Percentiles rank a stretch among this genome's conserved stretches.
These are phyloP conservation scores for Zele albiditarsus DNA, from an alignment of 2,888 invertebrate species.

Conservation along the genomic window DNA sequence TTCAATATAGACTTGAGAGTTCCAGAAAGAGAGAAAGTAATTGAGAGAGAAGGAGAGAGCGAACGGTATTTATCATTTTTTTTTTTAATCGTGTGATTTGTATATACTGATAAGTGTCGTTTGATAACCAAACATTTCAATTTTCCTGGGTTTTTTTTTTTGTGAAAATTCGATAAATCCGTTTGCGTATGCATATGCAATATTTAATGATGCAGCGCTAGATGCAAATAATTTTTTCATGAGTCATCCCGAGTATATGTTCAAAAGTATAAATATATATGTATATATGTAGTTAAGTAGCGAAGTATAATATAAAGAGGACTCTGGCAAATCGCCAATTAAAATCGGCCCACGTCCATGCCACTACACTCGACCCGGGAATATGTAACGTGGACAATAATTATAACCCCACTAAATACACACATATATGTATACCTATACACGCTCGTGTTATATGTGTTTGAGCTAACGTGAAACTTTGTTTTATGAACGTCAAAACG, in stretches of 20 bases:
- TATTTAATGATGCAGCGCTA: not conserved
- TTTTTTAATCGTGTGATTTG: not conserved
- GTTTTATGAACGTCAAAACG: constrained; percentile 7
- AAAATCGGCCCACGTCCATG: constrained; percentile 55
- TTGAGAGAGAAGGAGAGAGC: constrained; percentile 16
- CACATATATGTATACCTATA: not conserved
- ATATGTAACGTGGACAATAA: constrained; percentile 51
- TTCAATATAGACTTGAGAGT: not conserved
- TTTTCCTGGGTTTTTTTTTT: no score
- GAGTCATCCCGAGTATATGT: constrained; percentile 5
- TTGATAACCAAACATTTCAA: no score
- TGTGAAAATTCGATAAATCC: no score
- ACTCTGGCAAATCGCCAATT: constrained; percentile 61
- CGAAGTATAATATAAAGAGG: constrained; percentile 45
- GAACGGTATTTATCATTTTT: not conserved
- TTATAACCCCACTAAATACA: constrained; percentile 38
- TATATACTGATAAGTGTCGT: constrained; percentile 11
- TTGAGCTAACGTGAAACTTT: constrained; percentile 21
- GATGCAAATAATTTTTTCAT: constrained; percentile 18
- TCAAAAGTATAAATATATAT: constrained; percentile 4
- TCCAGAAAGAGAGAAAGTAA: not conserved
- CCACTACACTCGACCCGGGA: constrained; percentile 31
- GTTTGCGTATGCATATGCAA: not conserved
- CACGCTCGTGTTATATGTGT: not conserved
- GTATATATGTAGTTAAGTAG: constrained; percentile 11